Conservation (phyloP, 2,888 invertebrate genomes). For the Rhamphomyia laevipes region DNA sequence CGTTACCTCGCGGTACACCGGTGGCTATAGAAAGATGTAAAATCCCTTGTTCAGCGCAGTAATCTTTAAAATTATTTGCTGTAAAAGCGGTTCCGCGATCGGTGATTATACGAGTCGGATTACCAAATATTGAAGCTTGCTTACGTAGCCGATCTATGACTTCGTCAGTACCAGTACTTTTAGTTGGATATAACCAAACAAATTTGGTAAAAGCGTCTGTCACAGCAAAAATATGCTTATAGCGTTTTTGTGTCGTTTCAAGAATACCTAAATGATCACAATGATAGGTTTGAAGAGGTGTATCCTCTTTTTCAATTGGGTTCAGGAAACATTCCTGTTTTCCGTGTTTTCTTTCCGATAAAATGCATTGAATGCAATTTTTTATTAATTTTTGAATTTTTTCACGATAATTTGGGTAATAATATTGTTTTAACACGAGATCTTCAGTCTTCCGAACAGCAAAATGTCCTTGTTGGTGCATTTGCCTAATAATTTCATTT, state of each 20-base stretch:
- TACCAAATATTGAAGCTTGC: not conserved
- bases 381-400: constrained; percentile 5
- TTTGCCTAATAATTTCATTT: constrained; percentile 9
- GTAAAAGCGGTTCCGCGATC: constrained; percentile 33
- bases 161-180: not conserved
- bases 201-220: constrained; percentile 11
- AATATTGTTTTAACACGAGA: constrained; percentile 9
- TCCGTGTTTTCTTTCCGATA: constrained; percentile 11
- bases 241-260: constrained; percentile 6
- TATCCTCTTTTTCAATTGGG: constrained; percentile 11
- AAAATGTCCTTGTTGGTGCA: constrained; percentile 12
- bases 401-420: constrained; percentile 2
- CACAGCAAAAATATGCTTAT: constrained; percentile 8
- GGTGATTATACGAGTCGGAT: constrained; percentile 23
- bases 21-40: constrained; percentile 21
- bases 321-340: constrained; percentile 9
- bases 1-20: constrained; percentile 27
- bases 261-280: constrained; percentile 6
- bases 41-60: constrained; percentile 21
- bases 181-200: constrained; percentile 3
- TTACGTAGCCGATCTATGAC: not conserved
- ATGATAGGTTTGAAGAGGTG: constrained; percentile 9
- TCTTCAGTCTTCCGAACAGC: constrained; percentile 10
- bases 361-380: constrained; percentile 13
- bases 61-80: constrained; percentile 21